A percentile compares a stretch with the other conserved stretches of the same genome.
Conservation (phyloP, 2,113 vertebrate species). For the Prionailurus viverrinus region DNA sequence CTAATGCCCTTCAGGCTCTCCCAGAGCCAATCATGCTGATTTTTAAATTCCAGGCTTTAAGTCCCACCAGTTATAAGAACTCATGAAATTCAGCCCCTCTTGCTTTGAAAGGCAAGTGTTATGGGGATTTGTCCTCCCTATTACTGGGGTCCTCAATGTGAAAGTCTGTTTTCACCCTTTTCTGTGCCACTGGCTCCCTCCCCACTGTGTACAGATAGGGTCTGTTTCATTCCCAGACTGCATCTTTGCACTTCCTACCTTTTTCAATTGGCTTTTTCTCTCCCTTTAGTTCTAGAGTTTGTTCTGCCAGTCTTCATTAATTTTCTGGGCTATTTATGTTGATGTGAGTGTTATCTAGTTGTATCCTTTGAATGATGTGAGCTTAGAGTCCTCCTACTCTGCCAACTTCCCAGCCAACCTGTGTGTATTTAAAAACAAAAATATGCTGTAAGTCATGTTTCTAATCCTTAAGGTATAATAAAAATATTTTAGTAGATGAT, state of each 20-base stretch:
- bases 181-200: not conserved
- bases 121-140: not conserved
- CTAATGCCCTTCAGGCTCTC: not conserved
- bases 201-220: not conserved
- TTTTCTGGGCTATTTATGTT: not conserved
- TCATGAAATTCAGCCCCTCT: not conserved
- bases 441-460: not conserved
- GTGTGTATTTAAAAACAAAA: constrained; percentile 4
- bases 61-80: not conserved
- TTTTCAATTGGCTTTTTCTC: not conserved
- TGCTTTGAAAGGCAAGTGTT: not conserved
- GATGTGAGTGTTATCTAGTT: not conserved
- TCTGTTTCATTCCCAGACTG: not conserved
- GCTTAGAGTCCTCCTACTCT: not conserved
- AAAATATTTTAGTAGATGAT: constrained; percentile 1
- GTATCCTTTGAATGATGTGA: not conserved
- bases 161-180: not conserved
- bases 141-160: not conserved
- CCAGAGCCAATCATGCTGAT: not conserved
- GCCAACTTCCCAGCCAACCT: not conserved
- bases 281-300: not conserved
- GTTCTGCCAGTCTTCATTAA: not conserved
- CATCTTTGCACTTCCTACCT: not conserved
- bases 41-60: not conserved
- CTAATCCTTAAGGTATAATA: not conserved